A percentile compares a stretch with the other conserved stretches of the same genome.
phyloP scores from a whole-genome alignment of 2,888 invertebrate species.

The Anthophora plumipes region DNA sequence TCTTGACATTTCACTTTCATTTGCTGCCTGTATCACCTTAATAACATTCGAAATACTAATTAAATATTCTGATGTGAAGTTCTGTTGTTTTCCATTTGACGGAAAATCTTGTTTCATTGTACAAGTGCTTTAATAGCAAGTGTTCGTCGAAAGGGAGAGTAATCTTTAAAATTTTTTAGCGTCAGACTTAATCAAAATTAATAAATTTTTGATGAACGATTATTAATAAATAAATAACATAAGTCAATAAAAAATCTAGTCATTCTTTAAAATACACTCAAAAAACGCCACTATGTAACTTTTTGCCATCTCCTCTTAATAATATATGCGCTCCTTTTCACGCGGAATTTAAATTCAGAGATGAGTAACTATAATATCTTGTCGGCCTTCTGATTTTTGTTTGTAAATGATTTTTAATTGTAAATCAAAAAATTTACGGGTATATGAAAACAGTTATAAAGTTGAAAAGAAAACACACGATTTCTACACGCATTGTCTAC shows the following conservation, averaged over 20 bases:
- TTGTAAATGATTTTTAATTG: neutral
- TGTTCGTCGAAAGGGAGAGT: conserved; percentile 31
- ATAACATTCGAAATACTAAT: neutral
- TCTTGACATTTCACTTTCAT: conserved; percentile 9
- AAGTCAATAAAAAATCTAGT: conserved; percentile 76
- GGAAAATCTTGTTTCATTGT: neutral
- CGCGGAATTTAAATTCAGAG: conserved; percentile 34
- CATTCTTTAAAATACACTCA: conserved; percentile 78
- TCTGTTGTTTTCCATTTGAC: neutral
- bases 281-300: conserved; percentile 75
- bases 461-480: neutral
- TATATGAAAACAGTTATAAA: neutral
- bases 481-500: neutral
- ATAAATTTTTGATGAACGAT: conserved; percentile 50
- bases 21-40: neutral
- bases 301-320: conserved; percentile 18
- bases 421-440: neutral
- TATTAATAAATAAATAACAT: no score
- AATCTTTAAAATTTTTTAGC: conserved; percentile 18
- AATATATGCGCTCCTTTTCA: conserved; percentile 34
- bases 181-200: conserved; percentile 19
- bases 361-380: no score
- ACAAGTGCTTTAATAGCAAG: neutral
- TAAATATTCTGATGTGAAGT: neutral
- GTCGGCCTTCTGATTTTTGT: no score